Percentiles rank a stretch among this genome's conserved stretches.
Conservation (phyloP, 2,888 invertebrate genomes). For the Erebia epiphron region DNA sequence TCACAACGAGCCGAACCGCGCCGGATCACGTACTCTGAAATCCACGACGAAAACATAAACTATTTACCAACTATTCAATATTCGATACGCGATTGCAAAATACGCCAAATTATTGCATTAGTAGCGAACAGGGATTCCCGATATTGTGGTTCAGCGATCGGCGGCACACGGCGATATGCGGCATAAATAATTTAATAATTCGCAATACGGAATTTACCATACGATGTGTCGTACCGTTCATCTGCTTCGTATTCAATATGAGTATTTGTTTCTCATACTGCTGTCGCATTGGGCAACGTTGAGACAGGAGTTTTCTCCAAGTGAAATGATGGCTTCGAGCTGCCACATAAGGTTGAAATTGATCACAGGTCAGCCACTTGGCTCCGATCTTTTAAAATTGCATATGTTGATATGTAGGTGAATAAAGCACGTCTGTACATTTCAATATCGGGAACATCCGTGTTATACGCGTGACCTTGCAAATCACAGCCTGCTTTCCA, state of each 20-base stretch:
- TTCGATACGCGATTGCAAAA: constrained; percentile 83
- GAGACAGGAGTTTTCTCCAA: constrained; percentile 58
- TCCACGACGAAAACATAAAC: constrained; percentile 80
- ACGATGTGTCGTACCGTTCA: constrained; percentile 79
- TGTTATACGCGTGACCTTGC: constrained; percentile 83
- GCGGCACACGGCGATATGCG: constrained; percentile 75
- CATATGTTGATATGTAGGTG: constrained; percentile 80
- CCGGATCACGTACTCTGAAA: constrained; percentile 78
- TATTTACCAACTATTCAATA: constrained; percentile 81
- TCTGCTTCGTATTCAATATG: constrained; percentile 81
- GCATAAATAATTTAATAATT: constrained; percentile 84
- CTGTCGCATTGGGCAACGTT: constrained; percentile 78
- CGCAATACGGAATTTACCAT: constrained; percentile 83
- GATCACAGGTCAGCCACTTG: constrained; percentile 46
- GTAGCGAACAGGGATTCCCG: constrained; percentile 81
- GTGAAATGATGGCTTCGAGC: constrained; percentile 63
- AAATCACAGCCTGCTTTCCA: constrained; percentile 83
- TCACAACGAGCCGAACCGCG: constrained; percentile 67
- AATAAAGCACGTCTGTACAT: constrained; percentile 83
- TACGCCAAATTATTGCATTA: constrained; percentile 84
- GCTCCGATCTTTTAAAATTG: constrained; percentile 76
- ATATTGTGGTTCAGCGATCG: constrained; percentile 82
- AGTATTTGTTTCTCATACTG: constrained; percentile 82
- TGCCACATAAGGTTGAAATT: constrained; percentile 63
- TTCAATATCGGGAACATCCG: constrained; percentile 83